These are phyloP conservation scores for Chaetodon trifascialis DNA, from an alignment of 2,113 vertebrate species.

Conservation along the genomic window DNA sequence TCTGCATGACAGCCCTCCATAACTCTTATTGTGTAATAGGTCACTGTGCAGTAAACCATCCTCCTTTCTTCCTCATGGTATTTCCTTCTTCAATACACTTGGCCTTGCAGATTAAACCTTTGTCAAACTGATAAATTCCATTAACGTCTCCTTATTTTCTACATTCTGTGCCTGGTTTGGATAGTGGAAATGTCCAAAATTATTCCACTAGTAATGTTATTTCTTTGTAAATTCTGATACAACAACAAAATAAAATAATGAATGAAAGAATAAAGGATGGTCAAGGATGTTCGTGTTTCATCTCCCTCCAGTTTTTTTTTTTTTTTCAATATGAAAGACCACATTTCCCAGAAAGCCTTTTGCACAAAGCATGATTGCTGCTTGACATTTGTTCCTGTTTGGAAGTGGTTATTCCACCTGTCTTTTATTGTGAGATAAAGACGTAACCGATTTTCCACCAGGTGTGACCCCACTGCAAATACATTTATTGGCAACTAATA, in stretches of 20 bases:
- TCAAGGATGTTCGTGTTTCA: background rate
- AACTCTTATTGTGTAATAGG: background rate
- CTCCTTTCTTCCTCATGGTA: background rate
- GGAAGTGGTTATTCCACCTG: background rate
- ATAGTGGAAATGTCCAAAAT: background rate
- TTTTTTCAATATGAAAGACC: background rate
- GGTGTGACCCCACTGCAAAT: background rate
- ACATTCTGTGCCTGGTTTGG: background rate
- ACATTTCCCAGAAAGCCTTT: background rate
- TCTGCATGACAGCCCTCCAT: background rate
- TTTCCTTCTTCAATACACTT: background rate
- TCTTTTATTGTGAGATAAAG: background rate
- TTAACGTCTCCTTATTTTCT: background rate
- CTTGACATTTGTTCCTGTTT: background rate
- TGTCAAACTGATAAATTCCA: background rate
- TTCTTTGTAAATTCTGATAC: background rate
- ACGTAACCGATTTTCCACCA: background rate
- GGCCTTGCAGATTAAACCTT: background rate
- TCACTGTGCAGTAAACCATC: constrained; percentile 12
- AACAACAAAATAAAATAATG: background rate
- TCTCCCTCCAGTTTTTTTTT: background rate
- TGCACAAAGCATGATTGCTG: background rate
- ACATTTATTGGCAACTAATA: background rate
- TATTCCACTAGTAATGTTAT: background rate
- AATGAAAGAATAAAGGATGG: background rate